Base-by-base conservation (phyloP, 1,140 invertebrate genomes). In the Coelopa frigida region DNA sequence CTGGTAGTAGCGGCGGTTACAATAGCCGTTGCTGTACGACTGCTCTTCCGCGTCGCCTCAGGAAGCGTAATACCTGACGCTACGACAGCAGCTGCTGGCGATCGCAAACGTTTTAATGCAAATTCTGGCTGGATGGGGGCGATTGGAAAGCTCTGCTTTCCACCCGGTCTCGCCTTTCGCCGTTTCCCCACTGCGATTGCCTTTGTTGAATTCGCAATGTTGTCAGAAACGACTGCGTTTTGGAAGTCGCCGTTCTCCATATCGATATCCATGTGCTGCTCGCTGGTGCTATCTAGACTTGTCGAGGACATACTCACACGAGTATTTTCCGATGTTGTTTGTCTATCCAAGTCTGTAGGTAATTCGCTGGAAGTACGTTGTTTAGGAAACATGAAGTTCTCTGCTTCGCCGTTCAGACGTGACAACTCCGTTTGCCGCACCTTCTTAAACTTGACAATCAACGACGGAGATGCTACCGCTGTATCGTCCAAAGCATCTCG, bases 301-400 rank as follows among this genome's bases (percentile, higher is more conserved):
- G 50, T 49, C 0, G 61, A 64, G 10, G 58, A 61, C 3, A 61
- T 56, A 26, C 61, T 64, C n/a, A 52, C 43, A 6, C 56, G 55
- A 2, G 52, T 52, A 8, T 56, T 39, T 49, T 68, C 61, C 2
- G 57, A 58, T 11, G 66, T 64, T 10, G 61, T 67, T 22, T 75
- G 47, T 59, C 76, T 17, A 70, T 77, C 40, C 59, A 75, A 39
- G 57, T 75, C 56, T 53, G 75, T 69, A 14, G 53, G 45, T 12
- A 59, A 24, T 12, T 67, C 66, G 33, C 63, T 67, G 45, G 74
- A 78, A 1, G 74, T 74, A 11, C 80, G 77, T 18, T 23, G 79
- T 75, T 48, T 79, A 0, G 83, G 79, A 61, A 89, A 89, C 79
- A 89, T 84, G 59, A 88, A 89, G 39, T 83, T 87, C 53, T 87